Percentiles rank a stretch among this genome's conserved stretches.
Conservation (phyloP, 2,797 vertebrate genomes). For the Takifugu ocellatus region DNA sequence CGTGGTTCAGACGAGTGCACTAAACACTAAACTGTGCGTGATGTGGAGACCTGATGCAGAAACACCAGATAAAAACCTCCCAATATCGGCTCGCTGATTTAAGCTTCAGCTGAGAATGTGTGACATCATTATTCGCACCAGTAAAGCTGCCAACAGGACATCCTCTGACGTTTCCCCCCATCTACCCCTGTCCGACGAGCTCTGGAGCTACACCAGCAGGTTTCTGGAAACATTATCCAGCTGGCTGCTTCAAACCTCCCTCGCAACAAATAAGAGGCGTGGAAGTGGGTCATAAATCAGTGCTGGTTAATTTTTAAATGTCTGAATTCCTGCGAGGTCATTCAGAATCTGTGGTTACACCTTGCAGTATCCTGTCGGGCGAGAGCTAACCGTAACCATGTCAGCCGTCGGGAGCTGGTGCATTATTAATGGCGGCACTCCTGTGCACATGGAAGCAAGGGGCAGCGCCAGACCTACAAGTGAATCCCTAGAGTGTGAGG, state of each 20-base stretch:
- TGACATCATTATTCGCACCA: conserved; percentile 3
- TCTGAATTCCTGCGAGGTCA: conserved; percentile 20
- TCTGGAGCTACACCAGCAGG: conserved; percentile 23
- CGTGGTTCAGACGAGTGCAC: no score
- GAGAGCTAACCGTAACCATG: conserved; percentile 13
- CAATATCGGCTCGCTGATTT: neutral
- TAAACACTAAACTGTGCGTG: no score
- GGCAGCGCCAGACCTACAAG: neutral
- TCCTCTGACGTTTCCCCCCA: conserved; percentile 32
- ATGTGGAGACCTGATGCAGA: no score
- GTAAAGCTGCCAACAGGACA: conserved; percentile 27
- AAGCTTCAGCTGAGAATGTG: conserved; percentile 21
- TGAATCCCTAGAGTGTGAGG: neutral
- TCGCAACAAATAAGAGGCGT: conserved; percentile 2
- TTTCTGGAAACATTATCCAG: conserved; percentile 22
- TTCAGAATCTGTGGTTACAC: conserved; percentile 18
- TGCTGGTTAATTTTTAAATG: conserved; percentile 37
- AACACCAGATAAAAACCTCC: neutral
- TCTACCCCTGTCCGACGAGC: conserved; percentile 1
- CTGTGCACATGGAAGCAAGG: conserved; percentile 1
- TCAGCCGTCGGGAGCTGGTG: conserved; percentile 15
- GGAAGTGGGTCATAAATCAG: conserved; percentile 27
- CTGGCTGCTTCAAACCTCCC: conserved; percentile 6
- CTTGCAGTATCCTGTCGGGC: neutral
- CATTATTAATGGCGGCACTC: conserved; percentile 31